phyloP scores from a whole-genome alignment of 2,113 vertebrate genomes.

The Cynopterus brachyotis region DNA sequence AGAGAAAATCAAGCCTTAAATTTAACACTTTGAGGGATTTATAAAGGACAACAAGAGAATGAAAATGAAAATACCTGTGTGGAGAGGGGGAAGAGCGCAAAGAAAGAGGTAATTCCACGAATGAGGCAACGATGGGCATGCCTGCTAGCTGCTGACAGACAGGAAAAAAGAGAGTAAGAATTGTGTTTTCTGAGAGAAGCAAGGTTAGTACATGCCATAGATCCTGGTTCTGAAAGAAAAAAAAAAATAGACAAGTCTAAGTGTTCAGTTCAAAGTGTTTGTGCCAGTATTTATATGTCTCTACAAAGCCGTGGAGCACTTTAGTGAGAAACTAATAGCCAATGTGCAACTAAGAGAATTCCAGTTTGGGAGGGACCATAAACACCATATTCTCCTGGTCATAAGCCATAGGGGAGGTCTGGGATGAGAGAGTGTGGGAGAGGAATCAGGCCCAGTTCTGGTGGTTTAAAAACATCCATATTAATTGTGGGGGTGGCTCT shows the following conservation, averaged over 20 bases:
- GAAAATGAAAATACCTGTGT: neutral
- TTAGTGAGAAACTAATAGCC: neutral
- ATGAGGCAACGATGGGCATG: neutral
- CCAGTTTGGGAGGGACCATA: neutral
- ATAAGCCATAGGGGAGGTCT: neutral
- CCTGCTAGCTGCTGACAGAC: neutral
- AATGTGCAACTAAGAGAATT: neutral
- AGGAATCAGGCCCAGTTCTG: slow-evolving; percentile 31
- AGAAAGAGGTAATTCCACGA: neutral
- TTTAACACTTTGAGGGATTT: neutral
- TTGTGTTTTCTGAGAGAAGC: neutral
- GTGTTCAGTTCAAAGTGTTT: neutral
- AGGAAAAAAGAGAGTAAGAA: neutral
- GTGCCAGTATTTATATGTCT: neutral
- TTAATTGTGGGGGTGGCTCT: slow-evolving; percentile 40
- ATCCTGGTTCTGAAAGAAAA: neutral
- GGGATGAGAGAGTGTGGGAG: slow-evolving; percentile 46
- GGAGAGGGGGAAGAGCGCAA: neutral
- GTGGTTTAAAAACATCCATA: slow-evolving; percentile 69
- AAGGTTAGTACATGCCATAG: neutral
- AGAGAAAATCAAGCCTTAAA: neutral
- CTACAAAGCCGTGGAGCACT: neutral
- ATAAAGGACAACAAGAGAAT: neutral
- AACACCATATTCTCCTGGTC: neutral
- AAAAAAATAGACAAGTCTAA: rapidly evolving